Percentiles rank a stretch among this genome's conserved stretches.
phyloP scores from a whole-genome alignment of 2,888 invertebrate species.

The Stenchaetothrips biformis region DNA sequence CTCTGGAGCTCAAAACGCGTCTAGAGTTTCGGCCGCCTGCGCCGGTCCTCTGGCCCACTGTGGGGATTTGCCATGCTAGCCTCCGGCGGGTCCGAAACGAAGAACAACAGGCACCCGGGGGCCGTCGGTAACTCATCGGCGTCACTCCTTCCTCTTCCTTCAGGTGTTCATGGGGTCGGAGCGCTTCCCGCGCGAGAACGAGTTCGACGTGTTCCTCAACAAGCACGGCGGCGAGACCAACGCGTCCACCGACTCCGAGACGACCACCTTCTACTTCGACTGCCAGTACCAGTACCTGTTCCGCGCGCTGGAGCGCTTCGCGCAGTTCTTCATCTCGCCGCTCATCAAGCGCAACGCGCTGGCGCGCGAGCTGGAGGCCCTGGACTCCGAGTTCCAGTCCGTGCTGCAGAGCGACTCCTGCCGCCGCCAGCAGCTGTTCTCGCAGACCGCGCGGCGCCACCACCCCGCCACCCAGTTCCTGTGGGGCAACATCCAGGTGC shows the following conservation, averaged over 20 bases:
- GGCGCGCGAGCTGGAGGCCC: conserved; percentile 78
- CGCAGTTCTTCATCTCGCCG: conserved; percentile 82
- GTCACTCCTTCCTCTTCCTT: neutral
- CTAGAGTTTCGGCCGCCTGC: no score
- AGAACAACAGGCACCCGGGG: no score
- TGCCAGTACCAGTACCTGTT: conserved; percentile 72
- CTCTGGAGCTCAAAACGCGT: no score
- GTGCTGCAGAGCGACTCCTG: conserved; percentile 67
- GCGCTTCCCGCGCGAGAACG: conserved; percentile 71
- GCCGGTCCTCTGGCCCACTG: no score
- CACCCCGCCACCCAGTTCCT: conserved; percentile 70
- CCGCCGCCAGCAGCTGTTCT: conserved; percentile 71
- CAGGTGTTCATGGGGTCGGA: conserved; percentile 48
- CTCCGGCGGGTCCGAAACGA: no score
- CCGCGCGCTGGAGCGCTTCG: conserved; percentile 76
- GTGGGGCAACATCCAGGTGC: conserved; percentile 64
- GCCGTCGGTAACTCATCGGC: no score
- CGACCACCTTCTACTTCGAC: conserved; percentile 85
- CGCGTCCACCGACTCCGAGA: conserved; percentile 81
- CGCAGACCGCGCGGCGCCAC: conserved; percentile 59
- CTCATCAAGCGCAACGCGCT: conserved; percentile 79
- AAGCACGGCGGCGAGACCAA: conserved; percentile 83
- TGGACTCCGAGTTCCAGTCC: conserved; percentile 88
- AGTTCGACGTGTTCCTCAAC: conserved; percentile 73
- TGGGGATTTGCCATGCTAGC: no score